These are phyloP conservation scores for Bradynema listronoti DNA, from an alignment of 1,140 invertebrate species.

Conservation along the genomic window DNA sequence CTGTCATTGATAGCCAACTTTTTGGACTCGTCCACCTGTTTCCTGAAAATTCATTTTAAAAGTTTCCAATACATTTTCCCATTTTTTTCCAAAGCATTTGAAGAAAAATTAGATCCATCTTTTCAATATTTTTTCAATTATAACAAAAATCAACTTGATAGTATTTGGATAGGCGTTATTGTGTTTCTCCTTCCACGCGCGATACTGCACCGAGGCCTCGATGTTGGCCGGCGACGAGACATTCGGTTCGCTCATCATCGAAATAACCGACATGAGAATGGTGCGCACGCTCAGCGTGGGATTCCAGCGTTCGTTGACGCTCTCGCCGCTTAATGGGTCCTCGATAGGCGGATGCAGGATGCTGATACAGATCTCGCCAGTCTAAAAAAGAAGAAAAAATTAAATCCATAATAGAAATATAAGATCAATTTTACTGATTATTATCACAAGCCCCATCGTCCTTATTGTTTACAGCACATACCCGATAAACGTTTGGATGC, in stretches of 20 bases:
- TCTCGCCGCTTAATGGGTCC: slow-evolving; percentile 93
- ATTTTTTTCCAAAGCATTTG: not conserved
- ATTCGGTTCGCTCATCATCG: slow-evolving; percentile 95
- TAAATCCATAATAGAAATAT: not conserved
- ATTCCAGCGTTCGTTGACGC: slow-evolving; percentile 98
- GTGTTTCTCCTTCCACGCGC: slow-evolving; percentile 88
- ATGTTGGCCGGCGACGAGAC: slow-evolving; percentile 98
- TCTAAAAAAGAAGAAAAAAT: slow-evolving; percentile 65
- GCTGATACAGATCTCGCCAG: slow-evolving; percentile 97
- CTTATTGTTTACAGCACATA: slow-evolving; percentile 56
- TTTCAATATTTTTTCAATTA: not conserved
- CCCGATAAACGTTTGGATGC: slow-evolving; percentile 99
- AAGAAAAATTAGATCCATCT: not conserved
- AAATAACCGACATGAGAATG: slow-evolving; percentile 93
- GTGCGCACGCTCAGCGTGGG: slow-evolving; percentile 98
- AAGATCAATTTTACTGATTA: not conserved
- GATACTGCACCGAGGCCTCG: slow-evolving; percentile 97
- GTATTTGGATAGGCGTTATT: slow-evolving; percentile 99
- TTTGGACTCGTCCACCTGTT: slow-evolving; percentile 82
- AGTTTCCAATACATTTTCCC: slow-evolving; percentile 1
- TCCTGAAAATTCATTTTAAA: slow-evolving; percentile 29
- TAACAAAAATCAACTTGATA: slow-evolving; percentile 70
- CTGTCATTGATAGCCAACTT: slow-evolving; percentile 89
- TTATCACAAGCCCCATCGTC: not conserved
- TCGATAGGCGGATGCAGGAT: slow-evolving; percentile 96